Evolutionary conservation across 2,888 invertebrate genomes (phyloP), one percentile per base, ranked within the genome.

Genomic region (Dicyrtoma fusca): DNA sequence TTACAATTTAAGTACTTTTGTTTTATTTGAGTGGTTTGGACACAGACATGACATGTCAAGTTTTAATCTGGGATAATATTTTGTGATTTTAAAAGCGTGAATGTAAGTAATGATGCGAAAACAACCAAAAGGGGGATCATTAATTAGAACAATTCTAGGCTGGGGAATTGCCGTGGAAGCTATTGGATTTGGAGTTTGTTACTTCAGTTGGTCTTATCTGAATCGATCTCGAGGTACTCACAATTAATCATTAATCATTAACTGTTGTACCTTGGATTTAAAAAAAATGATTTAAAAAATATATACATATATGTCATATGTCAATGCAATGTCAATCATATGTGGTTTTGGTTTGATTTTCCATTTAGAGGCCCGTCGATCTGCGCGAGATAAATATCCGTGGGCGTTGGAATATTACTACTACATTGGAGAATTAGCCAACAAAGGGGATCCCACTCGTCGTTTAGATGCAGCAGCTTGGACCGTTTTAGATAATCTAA

Each of bases 361-460:
- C n/a, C 3, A 34, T 34, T 34, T 34, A 34, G 76, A 76, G 10
- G 72, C 63, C 44, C 71, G 79, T 0, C 66, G 72, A 26, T 45
- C 68, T 6, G 23, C 72, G 6, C 69, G 71, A n/a, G 25, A 63
- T 10, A 71, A 71, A 6, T 78, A 72, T n/a, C 80, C 80, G 23
- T 76, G 71, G 69, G 49, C 71, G 11, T 71, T 80, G 65, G 74
- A 74, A 45, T 55, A 68, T 14, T 80, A 79, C 59, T 80, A 80
- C 68, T 74, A 69, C 10, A 49, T 80, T 45, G 79, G 77, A 17
- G 79, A 77, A 71, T 23, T 57, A 14, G 17, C 77, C 10, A 66
- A 73, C 51, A 74, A 74, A 8, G 25, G 49, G 8, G 61, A 72
- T 49, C 10, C 14, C 2, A 77, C 75, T 45, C 59, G 80, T 17